phyloP scores from a whole-genome alignment of 2,797 vertebrate species.

The Halcyon smyrnensis region DNA sequence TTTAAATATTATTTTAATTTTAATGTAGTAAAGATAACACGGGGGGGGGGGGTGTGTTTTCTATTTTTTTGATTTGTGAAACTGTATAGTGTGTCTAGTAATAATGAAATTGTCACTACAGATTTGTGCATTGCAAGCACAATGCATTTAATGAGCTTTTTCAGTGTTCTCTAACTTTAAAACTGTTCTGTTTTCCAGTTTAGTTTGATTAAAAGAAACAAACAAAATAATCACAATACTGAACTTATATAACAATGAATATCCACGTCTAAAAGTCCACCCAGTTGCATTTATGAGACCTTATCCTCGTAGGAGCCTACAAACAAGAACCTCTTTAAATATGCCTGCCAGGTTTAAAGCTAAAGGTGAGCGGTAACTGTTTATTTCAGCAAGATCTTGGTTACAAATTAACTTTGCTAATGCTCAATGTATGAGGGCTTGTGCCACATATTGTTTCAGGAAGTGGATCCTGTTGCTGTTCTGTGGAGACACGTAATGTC shows the following conservation, averaged over 20 bases:
- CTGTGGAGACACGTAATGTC: neutral
- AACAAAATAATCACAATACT: neutral
- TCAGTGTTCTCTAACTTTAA: neutral
- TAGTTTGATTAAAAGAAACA: neutral
- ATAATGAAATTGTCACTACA: neutral
- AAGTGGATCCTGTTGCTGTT: slow-evolving; percentile 50
- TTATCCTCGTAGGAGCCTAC: neutral
- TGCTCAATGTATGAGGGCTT: neutral
- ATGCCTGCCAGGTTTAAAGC: neutral
- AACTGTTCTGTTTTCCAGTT: neutral
- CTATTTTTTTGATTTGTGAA: neutral
- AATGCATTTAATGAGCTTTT: neutral
- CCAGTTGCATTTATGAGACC: neutral
- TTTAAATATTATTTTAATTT: neutral
- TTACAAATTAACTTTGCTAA: slow-evolving; percentile 65
- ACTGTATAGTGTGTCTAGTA: neutral
- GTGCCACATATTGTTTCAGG: slow-evolving; percentile 7
- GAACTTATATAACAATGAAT: neutral
- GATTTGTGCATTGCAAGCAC: neutral
- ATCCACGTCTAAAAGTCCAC: neutral
- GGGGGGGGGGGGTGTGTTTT: too few species aligned
- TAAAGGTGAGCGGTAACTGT: slow-evolving; percentile 32
- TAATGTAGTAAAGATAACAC: neutral
- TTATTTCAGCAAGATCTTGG: slow-evolving; percentile 33
- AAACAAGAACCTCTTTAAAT: neutral